phyloP scores from a whole-genome alignment of 2,797 vertebrate genomes.

The Orestias chungarensis region DNA sequence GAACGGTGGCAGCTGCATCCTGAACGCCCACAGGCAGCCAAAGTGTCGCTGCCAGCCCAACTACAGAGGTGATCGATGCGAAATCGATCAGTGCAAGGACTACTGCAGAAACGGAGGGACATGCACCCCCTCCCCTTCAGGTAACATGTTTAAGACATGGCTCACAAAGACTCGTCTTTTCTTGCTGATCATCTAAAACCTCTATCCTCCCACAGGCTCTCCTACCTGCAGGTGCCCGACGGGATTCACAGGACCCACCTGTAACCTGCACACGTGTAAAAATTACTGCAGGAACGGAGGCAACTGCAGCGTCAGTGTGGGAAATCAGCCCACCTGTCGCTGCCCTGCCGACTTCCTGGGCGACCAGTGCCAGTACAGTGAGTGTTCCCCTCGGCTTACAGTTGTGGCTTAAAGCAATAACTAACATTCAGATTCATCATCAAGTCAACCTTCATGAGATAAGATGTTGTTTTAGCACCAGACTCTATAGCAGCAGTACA shows the following conservation, averaged over 20 bases:
- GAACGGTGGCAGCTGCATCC: slow-evolving; percentile 93
- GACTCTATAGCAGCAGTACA: not conserved
- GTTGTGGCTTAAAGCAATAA: not conserved
- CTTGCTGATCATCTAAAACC: not conserved
- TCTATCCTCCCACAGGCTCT: slow-evolving; percentile 77
- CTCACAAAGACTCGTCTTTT: not conserved
- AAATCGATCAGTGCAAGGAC: slow-evolving; percentile 91
- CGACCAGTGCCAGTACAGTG: slow-evolving; percentile 93
- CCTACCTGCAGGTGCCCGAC: slow-evolving; percentile 92
- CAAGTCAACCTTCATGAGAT: no score
- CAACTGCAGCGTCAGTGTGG: slow-evolving; percentile 90
- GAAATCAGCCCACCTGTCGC: slow-evolving; percentile 92
- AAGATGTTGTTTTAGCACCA: not conserved
- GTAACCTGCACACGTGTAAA: slow-evolving; percentile 88
- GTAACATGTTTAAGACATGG: slow-evolving; percentile 62
- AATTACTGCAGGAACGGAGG: slow-evolving; percentile 90
- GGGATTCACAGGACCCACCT: slow-evolving; percentile 90
- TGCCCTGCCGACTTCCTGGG: slow-evolving; percentile 86
- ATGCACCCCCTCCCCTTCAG: slow-evolving; percentile 90
- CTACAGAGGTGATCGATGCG: slow-evolving; percentile 90
- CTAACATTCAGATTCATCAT: not conserved
- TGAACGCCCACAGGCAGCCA: slow-evolving; percentile 91
- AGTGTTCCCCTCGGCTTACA: slow-evolving; percentile 63
- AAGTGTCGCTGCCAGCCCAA: slow-evolving; percentile 96
- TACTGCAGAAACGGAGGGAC: slow-evolving; percentile 95